Conservation (phyloP, 1,140 invertebrate species). For the Ostrea edulis region DNA sequence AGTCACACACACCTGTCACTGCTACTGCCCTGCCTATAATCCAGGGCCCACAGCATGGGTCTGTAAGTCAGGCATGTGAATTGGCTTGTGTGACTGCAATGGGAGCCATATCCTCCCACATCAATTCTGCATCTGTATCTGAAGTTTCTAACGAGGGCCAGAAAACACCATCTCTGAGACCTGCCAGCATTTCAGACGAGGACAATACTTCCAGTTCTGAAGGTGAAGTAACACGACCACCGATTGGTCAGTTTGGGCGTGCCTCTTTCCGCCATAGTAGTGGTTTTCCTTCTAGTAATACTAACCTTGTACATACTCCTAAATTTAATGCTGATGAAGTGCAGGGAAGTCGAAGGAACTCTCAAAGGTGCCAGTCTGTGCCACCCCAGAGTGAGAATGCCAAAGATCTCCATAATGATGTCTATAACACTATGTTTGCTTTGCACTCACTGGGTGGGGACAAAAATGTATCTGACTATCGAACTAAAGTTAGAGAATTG, state of each 20-base stretch:
- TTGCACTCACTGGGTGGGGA: conserved; percentile 73
- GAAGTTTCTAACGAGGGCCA: conserved; percentile 44
- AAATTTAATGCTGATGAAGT: conserved; percentile 34
- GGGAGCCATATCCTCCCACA: conserved; percentile 42
- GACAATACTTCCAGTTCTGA: not conserved
- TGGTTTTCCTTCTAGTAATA: conserved; percentile 19
- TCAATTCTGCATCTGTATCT: not conserved
- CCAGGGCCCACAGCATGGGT: conserved; percentile 45
- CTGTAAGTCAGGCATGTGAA: conserved; percentile 53
- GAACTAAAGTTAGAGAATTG: conserved; percentile 72
- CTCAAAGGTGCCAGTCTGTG: conserved; percentile 45
- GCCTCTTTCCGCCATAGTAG: not conserved
- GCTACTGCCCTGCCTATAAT: conserved; percentile 41
- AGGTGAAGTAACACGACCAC: conserved; percentile 23
- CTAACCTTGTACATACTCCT: not conserved
- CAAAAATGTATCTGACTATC: conserved; percentile 71
- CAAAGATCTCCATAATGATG: conserved; percentile 74
- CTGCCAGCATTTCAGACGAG: not conserved
- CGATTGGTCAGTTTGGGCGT: conserved; percentile 36
- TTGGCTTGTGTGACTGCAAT: conserved; percentile 40
- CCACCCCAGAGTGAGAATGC: conserved; percentile 54
- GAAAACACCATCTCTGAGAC: not conserved
- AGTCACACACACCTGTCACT: conserved; percentile 46
- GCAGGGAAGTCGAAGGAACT: conserved; percentile 42
- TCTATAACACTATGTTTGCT: conserved; percentile 76